Evolutionary conservation across 2,888 invertebrate species (phyloP), one percentile per base, ranked within the genome.

Genomic region (Furcula furcula): DNA sequence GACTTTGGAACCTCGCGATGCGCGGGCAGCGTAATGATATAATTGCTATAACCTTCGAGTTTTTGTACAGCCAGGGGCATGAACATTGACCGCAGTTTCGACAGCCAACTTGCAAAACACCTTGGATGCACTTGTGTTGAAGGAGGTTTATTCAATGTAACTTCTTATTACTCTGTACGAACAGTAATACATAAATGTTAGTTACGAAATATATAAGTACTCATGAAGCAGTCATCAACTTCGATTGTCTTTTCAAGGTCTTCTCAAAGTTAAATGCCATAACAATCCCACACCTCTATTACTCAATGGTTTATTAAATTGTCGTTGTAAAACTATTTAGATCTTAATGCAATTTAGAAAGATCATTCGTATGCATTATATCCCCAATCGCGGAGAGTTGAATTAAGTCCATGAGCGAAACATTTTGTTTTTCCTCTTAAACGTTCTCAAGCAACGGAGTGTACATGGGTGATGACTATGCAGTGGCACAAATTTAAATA

Each of bases 31-130:
- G 36, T 45, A 53, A 46, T 56, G 30, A 40, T 39, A 41, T 55
- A 56, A 59, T 53, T 45, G 61, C 32, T 43, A 34, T 42, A 39
- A 46, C 57, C 56, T 55, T 34, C 40, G 32, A 7, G 26, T 46
- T 31, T 29, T 31, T 15, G 10, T 20, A 14, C 4, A 4, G 26
- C 11, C 13, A 13, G 4, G 14, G n/a, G n/a, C n/a, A n/a, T 9
- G 25, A n/a, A 11, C 26, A 15, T 9, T 15, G 12, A n/a, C 7
- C 14, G 15, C 3, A 9, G 5, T 15, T 3, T 23, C 23, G 7
- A 23, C 12, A 10, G 21, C 0, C 10, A 9, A 12, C 12, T 23
- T 23, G 23, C 23, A 7, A 11, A 23, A 23, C 12, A 7, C 12
- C 7, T 11, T 2, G 11, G 13, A 12, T 12, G 23, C 7, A 12